These are phyloP conservation scores for Magallana ariakensis DNA, from an alignment of 1,140 invertebrate genomes.

Conservation along the genomic window DNA sequence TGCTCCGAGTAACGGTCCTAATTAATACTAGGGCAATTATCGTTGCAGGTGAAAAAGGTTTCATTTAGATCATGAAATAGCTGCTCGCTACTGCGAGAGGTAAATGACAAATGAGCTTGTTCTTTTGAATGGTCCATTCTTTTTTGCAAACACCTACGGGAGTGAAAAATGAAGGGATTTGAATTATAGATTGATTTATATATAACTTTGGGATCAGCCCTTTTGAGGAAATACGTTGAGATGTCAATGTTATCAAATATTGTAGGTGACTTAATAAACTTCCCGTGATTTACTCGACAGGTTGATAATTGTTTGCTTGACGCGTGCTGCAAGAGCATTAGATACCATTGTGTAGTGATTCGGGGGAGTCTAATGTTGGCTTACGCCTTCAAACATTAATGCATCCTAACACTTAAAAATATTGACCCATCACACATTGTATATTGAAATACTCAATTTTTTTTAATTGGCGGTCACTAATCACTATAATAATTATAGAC, in stretches of 20 bases:
- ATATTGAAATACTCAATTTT: no score
- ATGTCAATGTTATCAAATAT: slow-evolving; percentile 1
- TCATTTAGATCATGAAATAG: neutral
- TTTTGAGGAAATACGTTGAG: neutral
- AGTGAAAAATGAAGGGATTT: neutral
- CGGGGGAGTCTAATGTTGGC: no score
- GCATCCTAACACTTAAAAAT: no score
- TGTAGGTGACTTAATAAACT: slow-evolving; percentile 29
- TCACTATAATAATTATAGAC: no score
- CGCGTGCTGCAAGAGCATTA: no score
- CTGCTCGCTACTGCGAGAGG: neutral
- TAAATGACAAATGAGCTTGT: neutral
- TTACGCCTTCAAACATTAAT: no score
- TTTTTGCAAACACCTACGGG: slow-evolving; percentile 10
- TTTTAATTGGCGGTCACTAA: no score
- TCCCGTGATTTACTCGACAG: neutral
- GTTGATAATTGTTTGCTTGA: no score
- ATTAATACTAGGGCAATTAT: slow-evolving; percentile 13
- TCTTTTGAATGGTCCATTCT: neutral
- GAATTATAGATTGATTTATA: neutral
- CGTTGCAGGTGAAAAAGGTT: neutral
- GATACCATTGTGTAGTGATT: no score
- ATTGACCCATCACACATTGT: no score
- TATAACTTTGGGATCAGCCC: neutral
- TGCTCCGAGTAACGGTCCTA: neutral